These are phyloP conservation scores for Diaprepes abbreviatus DNA, from an alignment of 2,888 invertebrate genomes.

Conservation along the genomic window DNA sequence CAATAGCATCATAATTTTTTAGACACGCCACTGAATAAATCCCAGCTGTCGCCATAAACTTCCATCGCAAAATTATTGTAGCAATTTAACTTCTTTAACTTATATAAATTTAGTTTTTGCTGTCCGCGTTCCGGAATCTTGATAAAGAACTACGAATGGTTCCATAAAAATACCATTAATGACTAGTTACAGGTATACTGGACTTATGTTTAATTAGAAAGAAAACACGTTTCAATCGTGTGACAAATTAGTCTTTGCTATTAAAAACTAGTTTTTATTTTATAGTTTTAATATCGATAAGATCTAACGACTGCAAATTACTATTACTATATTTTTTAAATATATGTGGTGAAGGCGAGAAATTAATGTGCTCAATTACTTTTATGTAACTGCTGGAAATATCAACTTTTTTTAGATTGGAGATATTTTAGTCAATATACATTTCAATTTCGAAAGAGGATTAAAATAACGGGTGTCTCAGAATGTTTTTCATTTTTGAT, in stretches of 20 bases:
- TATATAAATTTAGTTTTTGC: conserved; percentile 23
- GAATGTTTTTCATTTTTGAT: no score
- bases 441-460: no score
- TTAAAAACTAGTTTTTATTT: conserved; percentile 38
- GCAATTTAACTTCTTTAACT: background rate
- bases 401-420: no score
- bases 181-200: conserved; percentile 16
- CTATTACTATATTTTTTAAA: background rate
- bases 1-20: no score
- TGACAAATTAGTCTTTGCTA: conserved; percentile 38
- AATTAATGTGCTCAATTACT: background rate
- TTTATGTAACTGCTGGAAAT: background rate
- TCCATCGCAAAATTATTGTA: background rate
- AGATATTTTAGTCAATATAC: no score
- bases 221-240: conserved; percentile 15
- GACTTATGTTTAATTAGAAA: conserved; percentile 24
- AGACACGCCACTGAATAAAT: background rate
- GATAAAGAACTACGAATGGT: conserved; percentile 1
- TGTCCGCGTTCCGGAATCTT: conserved; percentile 9
- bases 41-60: background rate
- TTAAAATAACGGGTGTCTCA: no score
- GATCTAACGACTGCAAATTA: background rate
- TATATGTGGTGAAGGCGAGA: background rate
- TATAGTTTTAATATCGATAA: conserved; percentile 2
- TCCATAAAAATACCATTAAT: conserved; percentile 27